These are phyloP conservation scores for Prosopocoilus inquinatus DNA, from an alignment of 2,888 invertebrate genomes.

Conservation along the genomic window DNA sequence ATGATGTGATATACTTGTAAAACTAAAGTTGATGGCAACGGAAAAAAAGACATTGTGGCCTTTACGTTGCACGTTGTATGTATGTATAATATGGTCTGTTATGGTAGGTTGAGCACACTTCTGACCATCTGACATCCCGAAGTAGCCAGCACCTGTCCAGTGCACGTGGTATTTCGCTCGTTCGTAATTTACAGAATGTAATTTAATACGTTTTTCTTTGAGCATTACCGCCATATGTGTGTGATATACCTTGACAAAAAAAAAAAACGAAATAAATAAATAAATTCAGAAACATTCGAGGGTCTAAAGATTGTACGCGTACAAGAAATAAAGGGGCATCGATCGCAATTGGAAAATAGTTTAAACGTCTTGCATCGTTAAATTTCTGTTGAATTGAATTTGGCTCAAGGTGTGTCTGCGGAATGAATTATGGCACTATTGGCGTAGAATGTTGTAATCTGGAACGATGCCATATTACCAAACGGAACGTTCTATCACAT, in stretches of 20 bases:
- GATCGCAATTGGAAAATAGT: no score
- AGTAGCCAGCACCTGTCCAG: constrained; percentile 21
- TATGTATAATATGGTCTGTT: constrained; percentile 18
- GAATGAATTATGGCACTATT: neutral
- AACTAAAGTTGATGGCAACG: neutral
- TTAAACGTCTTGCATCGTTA: no score
- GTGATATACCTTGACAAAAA: no score
- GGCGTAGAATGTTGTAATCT: neutral
- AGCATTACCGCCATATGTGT: neutral
- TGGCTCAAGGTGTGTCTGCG: neutral
- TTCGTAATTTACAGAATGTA: neutral
- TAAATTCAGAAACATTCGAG: no score
- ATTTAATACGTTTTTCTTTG: neutral
- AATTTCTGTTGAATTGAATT: no score
- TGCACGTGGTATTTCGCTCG: constrained; percentile 16
- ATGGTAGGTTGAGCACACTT: constrained; percentile 19
- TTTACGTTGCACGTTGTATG: neutral
- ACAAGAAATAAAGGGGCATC: no score
- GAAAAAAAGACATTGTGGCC: neutral
- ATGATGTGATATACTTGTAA: no score
- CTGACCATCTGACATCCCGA: constrained; percentile 21
- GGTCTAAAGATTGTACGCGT: no score
- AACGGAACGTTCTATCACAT: neutral
- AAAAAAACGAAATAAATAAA: no score
- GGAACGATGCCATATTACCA: neutral